Evolutionary conservation across 2,797 vertebrate genomes (phyloP), one percentile per base, ranked within the genome.

Genomic region (Lacerta bilineata): DNA sequence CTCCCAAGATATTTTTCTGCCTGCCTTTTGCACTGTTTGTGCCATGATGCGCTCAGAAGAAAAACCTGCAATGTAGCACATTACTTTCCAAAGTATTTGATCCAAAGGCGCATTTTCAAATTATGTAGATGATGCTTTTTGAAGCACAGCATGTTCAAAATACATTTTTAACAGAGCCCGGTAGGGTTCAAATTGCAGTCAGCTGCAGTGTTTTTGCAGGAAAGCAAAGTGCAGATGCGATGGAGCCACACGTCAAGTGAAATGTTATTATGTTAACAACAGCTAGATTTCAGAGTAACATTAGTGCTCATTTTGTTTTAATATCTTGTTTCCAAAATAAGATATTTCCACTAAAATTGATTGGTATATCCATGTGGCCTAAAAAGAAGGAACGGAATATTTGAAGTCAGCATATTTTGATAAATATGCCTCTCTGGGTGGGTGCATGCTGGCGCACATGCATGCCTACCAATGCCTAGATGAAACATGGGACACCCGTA

Each of bases 281-380:
- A 90, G 83, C 75, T 88, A 94, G 79, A 91, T 75, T 0, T 43
- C 83, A 83, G 27, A 91, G 91, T 68, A 76, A 90, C 87, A 88
- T 92, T 88, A 91, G 92, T 80, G 91, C 86, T 91, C 77, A 91
- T 94, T 94, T 94, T 91, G 86, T 86, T 93, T 89, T 92, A 90
- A 69, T 81, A 89, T 93, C 94, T 94, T 94, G 95, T 95, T 95
- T 95, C 94, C 95, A 92, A 88, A 92, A 8, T 64, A 5, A 64
- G 20, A 23, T 64, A 90, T 95, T 95, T 96, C 92, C 95, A 95
- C 95, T 93, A 94, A 94, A 95, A 92, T 91, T 55, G 50, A 55
- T 36, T 93, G 94, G 94, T 95, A 96, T 95, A 93, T 95, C 92
- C 92, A 95, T 94, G 89, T 91, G 96, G 93, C 91, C 88, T 85